A percentile compares a stretch with the other conserved stretches of the same genome.
Conservation (phyloP, 2,888 invertebrate genomes). For the Anorthoa munda region DNA sequence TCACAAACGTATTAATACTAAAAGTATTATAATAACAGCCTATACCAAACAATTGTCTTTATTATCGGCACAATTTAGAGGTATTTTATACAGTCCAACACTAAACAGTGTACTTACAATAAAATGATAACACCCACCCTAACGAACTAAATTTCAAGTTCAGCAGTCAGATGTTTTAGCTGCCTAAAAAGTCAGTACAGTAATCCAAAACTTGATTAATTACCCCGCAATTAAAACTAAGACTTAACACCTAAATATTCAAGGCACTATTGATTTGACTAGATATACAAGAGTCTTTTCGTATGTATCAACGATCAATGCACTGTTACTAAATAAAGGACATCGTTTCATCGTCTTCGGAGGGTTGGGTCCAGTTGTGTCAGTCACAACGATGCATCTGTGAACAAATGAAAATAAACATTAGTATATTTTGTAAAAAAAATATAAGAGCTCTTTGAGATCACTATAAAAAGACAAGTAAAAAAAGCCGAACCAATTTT, state of each 20-base stretch:
- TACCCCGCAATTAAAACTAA: constrained; percentile 59
- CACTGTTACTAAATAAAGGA: constrained; percentile 80
- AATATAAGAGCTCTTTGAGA: too few species aligned
- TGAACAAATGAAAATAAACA: constrained; percentile 77
- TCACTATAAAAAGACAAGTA: background rate
- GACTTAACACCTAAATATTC: constrained; percentile 71
- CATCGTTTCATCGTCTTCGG: constrained; percentile 81
- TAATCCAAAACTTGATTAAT: constrained; percentile 47
- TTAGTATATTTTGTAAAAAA: constrained; percentile 31
- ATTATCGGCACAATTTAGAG: constrained; percentile 56
- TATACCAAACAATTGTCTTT: constrained; percentile 53
- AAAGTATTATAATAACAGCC: constrained; percentile 59
- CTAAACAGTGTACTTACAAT: constrained; percentile 47
- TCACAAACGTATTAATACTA: constrained; percentile 36
- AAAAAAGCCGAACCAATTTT: background rate
- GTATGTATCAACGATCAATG: constrained; percentile 84
- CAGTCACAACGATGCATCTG: constrained; percentile 75
- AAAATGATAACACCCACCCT: constrained; percentile 1
- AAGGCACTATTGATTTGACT: constrained; percentile 90
- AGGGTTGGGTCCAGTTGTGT: constrained; percentile 84
- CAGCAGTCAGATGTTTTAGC: constrained; percentile 17
- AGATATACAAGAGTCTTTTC: constrained; percentile 89
- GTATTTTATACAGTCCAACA: constrained; percentile 58
- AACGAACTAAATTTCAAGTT: background rate
- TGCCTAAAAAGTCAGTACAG: constrained; percentile 35